Conservation (phyloP, 2,797 vertebrate species). For the Ceyx erithaca region DNA sequence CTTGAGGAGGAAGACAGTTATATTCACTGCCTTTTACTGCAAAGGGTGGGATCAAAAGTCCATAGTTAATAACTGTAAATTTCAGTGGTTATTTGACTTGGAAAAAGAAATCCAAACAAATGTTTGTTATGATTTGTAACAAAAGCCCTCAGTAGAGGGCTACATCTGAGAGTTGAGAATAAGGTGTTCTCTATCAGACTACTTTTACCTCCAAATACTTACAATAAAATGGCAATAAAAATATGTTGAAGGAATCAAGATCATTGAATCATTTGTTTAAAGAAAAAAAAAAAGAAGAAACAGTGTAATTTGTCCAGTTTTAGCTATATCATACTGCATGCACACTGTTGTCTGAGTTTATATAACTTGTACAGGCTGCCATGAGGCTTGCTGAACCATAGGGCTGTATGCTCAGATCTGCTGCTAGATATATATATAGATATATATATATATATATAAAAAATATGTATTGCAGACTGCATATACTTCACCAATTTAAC, state of each 20-base stretch:
- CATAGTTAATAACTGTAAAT: neutral
- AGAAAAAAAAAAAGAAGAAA: neutral
- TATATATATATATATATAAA: too few relatives aligned
- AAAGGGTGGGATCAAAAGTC: neutral
- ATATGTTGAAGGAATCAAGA: neutral
- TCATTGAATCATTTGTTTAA: neutral
- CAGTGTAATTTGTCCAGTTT: neutral
- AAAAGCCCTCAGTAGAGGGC: neutral
- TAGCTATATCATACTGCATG: neutral
- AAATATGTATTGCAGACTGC: neutral
- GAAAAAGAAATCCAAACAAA: neutral
- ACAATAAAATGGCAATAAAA: neutral
- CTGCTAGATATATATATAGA: neutral
- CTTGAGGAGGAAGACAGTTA: neutral
- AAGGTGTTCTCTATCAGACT: neutral
- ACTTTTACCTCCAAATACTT: neutral
- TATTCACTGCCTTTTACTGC: neutral
- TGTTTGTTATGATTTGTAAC: neutral
- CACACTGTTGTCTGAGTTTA: neutral
- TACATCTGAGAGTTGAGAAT: neutral
- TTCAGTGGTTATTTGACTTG: neutral
- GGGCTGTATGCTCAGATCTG: neutral
- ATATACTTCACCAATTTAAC: neutral
- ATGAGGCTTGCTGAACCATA: neutral
- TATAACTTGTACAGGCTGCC: neutral